Evolutionary conservation across 2,888 invertebrate genomes (phyloP).

Genomic region (Oscheius sp.): DNA sequence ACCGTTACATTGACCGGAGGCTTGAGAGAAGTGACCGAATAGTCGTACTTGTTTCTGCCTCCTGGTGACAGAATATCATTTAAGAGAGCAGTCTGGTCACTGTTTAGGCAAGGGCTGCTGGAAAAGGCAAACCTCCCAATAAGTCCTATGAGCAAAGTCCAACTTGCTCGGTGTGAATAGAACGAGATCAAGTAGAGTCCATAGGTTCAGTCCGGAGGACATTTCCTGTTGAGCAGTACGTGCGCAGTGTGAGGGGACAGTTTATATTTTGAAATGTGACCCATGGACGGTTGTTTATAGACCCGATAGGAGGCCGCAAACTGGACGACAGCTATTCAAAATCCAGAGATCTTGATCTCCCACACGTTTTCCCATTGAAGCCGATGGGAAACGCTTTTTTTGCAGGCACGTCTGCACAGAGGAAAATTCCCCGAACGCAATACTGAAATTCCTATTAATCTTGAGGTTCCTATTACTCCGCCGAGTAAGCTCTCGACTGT

Average conservation of each 20-base stretch:
- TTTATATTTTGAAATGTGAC: slow-evolving; percentile 21
- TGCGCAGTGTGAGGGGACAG: neutral
- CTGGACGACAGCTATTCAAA: no score
- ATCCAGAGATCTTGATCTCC: no score
- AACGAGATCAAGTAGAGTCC: slow-evolving; percentile 10
- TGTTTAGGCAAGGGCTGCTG: no score
- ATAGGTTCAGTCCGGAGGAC: slow-evolving; percentile 1
- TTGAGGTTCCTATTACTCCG: no score
- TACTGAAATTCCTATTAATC: no score
- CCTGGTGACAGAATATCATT: neutral
- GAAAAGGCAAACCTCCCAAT: slow-evolving; percentile 11
- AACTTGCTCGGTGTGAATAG: neutral
- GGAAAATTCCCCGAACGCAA: no score
- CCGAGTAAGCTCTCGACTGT: no score
- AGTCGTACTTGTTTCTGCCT: slow-evolving; percentile 15
- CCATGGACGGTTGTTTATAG: neutral
- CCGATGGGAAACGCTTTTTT: no score
- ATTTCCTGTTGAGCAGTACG: neutral
- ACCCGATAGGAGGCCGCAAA: no score
- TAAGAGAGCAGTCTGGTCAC: slow-evolving; percentile 8
- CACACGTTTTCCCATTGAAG: no score
- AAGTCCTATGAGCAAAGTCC: slow-evolving; percentile 12
- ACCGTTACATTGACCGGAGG: slow-evolving; percentile 6
- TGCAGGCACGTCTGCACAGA: no score
- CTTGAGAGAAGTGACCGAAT: neutral